phyloP scores from a whole-genome alignment of 2,888 invertebrate species.

The Calameuta pallipes region DNA sequence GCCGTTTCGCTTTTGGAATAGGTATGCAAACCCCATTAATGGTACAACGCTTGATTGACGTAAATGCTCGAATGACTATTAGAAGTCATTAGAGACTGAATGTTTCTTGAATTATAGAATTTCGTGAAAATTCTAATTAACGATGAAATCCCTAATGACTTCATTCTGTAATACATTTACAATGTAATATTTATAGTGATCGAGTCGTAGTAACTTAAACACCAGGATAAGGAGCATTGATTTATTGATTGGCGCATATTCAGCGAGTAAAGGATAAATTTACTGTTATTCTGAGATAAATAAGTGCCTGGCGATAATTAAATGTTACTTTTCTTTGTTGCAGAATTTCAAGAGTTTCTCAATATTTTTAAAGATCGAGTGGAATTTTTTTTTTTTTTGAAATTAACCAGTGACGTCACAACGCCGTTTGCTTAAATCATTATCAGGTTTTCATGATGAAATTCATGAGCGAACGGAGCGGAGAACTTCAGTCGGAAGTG shows the following conservation, averaged over 20 bases:
- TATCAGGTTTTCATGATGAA: background rate
- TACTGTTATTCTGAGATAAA: background rate
- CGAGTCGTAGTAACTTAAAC: background rate
- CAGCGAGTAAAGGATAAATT: background rate
- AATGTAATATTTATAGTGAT: background rate
- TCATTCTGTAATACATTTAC: background rate
- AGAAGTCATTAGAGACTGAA: background rate
- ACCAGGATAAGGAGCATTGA: background rate
- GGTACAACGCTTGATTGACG: background rate
- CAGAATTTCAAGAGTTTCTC: background rate
- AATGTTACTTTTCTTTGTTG: background rate
- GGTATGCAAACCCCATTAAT: background rate
- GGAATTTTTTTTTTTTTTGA: background rate
- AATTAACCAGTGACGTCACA: background rate
- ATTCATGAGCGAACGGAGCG: background rate
- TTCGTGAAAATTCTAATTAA: background rate
- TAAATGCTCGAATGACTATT: background rate
- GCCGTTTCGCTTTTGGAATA: background rate
- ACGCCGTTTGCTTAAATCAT: background rate
- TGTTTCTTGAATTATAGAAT: background rate
- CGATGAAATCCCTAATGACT: background rate
- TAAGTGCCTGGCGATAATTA: background rate
- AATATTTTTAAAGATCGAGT: background rate
- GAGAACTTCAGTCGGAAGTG: background rate
- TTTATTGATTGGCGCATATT: background rate